Evolutionary conservation across 2,888 invertebrate genomes (phyloP), one percentile per base, ranked within the genome.

Genomic region (Bhutanitis thaidina): DNA sequence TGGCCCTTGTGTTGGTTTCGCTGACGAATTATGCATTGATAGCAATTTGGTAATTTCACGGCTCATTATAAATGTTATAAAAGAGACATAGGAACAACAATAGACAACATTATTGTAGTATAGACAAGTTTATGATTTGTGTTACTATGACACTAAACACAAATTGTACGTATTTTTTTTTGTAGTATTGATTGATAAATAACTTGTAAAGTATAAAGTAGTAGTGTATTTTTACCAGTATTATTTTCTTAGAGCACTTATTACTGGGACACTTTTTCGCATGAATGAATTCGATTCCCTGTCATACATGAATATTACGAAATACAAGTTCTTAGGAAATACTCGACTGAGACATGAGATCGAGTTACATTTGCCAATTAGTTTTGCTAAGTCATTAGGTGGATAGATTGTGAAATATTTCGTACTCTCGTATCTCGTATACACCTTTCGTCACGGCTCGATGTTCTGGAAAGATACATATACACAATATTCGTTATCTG

Each of bases 1-100:
- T 60, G 16, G 70, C 64, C 73, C 74, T 77, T 64, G 71, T 60
- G 60, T 53, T 16, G 53, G 51, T 36, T 43, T 43, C 10, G 27
- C 3, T 25, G 16, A 41, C 46, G 20, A 41, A 37, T 46, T 34
- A 16, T 32, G 20, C 7, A 41, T 12, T 12, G n/a, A 14, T 16
- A 29, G 20, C 20, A 5, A 20, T 20, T 20, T 20, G 2, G 20
- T 5, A 2, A 20, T 20, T 20, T 3, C 20, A 20, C 20, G 2
- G 20, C 20, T 20, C 5, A 20, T 20, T 20, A 20, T 20, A 20
- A n/a, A n/a, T n/a, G n/a, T n/a, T n/a, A n/a, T n/a, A n/a, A n/a
- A n/a, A n/a, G n/a, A n/a, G n/a, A n/a, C n/a, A n/a, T n/a, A n/a
- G n/a, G n/a, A n/a, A n/a, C n/a, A n/a, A n/a, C n/a, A n/a, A n/a